Evolutionary conservation across 2,797 vertebrate genomes (phyloP).

Genomic region (Hemitrygon akajei): DNA sequence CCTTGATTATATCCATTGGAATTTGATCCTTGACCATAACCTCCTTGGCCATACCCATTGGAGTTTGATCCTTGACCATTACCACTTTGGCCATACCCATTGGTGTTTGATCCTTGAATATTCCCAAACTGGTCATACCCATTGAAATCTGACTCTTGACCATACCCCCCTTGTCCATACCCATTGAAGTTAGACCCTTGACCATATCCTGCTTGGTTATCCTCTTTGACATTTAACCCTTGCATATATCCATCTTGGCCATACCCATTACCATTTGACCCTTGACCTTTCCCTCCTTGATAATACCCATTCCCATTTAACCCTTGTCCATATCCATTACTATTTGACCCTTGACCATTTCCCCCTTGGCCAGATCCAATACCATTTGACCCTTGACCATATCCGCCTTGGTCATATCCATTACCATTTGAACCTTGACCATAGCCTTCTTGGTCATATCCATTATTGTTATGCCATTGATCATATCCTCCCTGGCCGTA

Average conservation of each 20-base stretch:
- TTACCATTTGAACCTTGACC: neutral
- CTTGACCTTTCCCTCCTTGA: neutral
- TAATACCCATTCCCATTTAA: neutral
- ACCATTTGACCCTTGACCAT: neutral
- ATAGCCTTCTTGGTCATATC: neutral
- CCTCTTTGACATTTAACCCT: neutral
- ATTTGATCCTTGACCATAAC: neutral
- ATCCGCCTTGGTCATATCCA: neutral
- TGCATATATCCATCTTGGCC: neutral
- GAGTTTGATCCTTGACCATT: neutral
- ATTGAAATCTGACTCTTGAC: neutral
- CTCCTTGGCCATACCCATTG: neutral
- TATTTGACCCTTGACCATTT: neutral
- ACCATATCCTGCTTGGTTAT: neutral
- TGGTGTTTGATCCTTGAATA: neutral
- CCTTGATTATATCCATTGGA: neutral
- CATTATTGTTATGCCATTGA: neutral
- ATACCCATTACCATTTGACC: neutral
- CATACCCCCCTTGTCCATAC: neutral
- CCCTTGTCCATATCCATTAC: neutral
- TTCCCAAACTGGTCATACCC: neutral
- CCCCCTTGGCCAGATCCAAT: neutral
- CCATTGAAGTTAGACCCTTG: neutral
- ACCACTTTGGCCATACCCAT: neutral
- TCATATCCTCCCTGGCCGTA: neutral